Base-by-base conservation (phyloP, 2,888 invertebrate genomes). In the Mythimna lalbum region DNA sequence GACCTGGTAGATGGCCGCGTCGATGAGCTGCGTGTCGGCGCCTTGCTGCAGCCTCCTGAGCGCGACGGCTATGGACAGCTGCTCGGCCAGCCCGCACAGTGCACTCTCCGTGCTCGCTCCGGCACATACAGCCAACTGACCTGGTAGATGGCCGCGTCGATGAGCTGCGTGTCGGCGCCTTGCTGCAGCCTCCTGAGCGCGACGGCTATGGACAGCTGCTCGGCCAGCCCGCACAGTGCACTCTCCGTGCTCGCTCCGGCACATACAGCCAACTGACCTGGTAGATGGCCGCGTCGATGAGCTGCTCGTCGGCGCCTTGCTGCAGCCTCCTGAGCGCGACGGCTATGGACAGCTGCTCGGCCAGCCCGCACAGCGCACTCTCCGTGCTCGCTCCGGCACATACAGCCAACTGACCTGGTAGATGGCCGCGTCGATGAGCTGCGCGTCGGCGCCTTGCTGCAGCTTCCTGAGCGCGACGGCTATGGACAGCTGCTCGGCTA, bases 401-500 rank as follows among this genome's bases (percentile, higher is more conserved):
- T 23, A 50, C 21, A 19, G 31, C 21, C 0, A 14, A 5, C n/a
- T 59, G 5, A 91, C 92, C 90, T 91, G 91, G 50, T 89, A 86
- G 0, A 92, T 80, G 33, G 93, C 93, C 0, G 89, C 88, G 63
- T 92, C 91, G 9, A 93, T 82, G 62, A 91, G 93, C 87, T 94
- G 90, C 17, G 96, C 95, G 65, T 88, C 70, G 56, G 36, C 31
- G 31, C 47, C 83, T 63, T 90, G 91, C 92, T 96, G 98, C 68
- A 97, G 93, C 63, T 96, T 96, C 80, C 98, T 97, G 81, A 99
- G 94, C 0, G 98, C 96, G 23, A 97, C 94, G 0, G 98, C 98
- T 1, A 97, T 98, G 19, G 97, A 96, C 72, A 98, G 96, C 92
- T 98, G 98, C 92, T 99, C 99, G 9, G 97, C 97, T 86, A 98